Conservation (phyloP, 2,113 vertebrate genomes). For the Melanocharis versteri region DNA sequence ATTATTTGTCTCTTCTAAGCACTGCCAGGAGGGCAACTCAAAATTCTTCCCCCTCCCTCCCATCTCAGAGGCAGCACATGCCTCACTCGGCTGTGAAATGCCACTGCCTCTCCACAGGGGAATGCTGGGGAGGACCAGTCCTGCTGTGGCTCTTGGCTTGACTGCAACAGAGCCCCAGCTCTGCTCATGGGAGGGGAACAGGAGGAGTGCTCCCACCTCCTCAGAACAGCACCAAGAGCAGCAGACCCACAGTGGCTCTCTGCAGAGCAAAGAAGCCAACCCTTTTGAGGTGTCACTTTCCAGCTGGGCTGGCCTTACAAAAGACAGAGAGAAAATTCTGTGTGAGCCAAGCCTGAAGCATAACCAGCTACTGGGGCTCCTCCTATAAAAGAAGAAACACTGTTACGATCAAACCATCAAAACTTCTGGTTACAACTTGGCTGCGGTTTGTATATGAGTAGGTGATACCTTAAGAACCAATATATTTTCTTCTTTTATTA, state of each 20-base stretch:
- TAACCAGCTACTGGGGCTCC: neutral
- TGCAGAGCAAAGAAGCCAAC: neutral
- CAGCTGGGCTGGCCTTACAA: neutral
- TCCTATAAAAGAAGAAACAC: neutral
- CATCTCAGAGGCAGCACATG: neutral
- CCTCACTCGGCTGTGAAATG: neutral
- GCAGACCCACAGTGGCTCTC: neutral
- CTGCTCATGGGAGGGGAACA: neutral
- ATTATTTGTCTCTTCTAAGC: neutral
- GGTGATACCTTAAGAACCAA: neutral
- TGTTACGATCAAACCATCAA: neutral
- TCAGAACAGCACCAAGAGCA: neutral
- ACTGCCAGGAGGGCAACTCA: neutral
- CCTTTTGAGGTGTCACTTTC: neutral
- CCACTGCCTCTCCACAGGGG: neutral
- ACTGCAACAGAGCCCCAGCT: accelerated
- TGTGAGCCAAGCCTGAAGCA: neutral
- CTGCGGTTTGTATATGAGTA: neutral
- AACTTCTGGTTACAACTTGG: neutral
- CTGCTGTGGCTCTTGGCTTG: neutral
- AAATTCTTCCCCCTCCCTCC: neutral
- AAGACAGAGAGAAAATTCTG: neutral
- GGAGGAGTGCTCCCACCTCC: neutral
- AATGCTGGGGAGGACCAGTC: neutral
- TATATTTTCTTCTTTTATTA: neutral